A percentile compares a stretch with the other conserved stretches of the same genome.
phyloP scores from a whole-genome alignment of 2,888 invertebrate species.

The Epicampocera succincta region DNA sequence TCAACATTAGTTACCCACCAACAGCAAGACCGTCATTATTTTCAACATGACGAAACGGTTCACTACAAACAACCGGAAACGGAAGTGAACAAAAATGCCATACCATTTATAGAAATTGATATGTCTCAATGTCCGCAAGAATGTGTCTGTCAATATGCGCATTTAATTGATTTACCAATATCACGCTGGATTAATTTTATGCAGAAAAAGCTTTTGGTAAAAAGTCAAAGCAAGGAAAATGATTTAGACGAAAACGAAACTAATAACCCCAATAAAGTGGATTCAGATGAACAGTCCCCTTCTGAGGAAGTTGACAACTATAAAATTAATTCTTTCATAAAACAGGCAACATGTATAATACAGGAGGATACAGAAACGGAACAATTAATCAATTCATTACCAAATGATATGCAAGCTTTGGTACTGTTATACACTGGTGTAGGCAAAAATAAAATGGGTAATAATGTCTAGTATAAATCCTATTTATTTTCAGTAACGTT shows the following conservation, averaged over 20 bases:
- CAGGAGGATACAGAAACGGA: conserved; percentile 82
- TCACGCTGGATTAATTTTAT: conserved; percentile 82
- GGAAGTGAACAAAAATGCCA: conserved; percentile 57
- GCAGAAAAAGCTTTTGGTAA: conserved; percentile 66
- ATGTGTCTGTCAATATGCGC: conserved; percentile 84
- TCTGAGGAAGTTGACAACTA: conserved; percentile 81
- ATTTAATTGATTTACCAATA: conserved; percentile 83
- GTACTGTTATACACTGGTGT: conserved; percentile 84
- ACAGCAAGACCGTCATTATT: conserved; percentile 32
- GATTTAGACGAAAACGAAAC: conserved; percentile 32
- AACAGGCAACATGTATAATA: conserved; percentile 83
- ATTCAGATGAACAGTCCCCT: conserved; percentile 75
- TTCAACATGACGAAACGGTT: conserved; percentile 37
- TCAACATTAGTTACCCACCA: conserved; percentile 23
- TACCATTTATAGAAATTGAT: conserved; percentile 72
- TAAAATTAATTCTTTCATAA: conserved; percentile 81
- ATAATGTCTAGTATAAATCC: neutral
- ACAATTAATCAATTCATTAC: conserved; percentile 81
- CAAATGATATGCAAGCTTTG: conserved; percentile 83
- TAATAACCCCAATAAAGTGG: conserved; percentile 53
- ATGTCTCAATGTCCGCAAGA: conserved; percentile 82
- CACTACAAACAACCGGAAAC: conserved; percentile 53
- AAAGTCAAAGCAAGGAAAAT: conserved; percentile 22
- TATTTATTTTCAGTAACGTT: conserved; percentile 16
- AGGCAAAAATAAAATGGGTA: conserved; percentile 78